Evolutionary conservation across 2,888 invertebrate genomes (phyloP), one percentile per base, ranked within the genome.

Genomic region (Tortricodes alternella): DNA sequence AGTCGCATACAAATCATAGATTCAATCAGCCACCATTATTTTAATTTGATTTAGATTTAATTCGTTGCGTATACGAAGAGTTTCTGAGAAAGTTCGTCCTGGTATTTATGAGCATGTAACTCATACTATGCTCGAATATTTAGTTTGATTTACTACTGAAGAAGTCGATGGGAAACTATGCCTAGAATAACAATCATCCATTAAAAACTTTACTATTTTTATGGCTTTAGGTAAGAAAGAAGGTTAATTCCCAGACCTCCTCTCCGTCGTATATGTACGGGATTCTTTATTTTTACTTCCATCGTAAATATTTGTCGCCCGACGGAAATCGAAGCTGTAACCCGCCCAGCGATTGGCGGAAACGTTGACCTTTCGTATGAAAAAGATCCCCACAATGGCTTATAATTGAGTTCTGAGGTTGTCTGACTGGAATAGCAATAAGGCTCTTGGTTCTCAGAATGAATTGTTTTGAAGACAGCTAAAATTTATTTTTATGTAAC

Each of bases 221-320:
- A 11, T 29, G 8, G 8, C n/a, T n/a, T n/a, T 37, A 39, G 24
- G 27, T 38, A 15, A 49, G 19, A 24, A 15, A 49, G 16, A 21
- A n/a, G 4, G 29, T 29, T 23, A 21, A 41, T 46, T 27, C 43
- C 34, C 35, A 49, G 48, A 49, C 48, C 41, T 16, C 27, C 21
- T 41, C 24, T 24, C 46, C 48, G 48, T 43, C 48, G 48, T 35
- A 48, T 27, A 34, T 35, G 15, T 11, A 18, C 27, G 32, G 27
- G 35, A 27, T 27, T 27, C 29, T n/a, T 44, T 21, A 21, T 43
- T 55, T 48, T 55, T 37, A 55, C 43, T 55, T 41, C 48, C 41
- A 19, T 55, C 55, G 56, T 56, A 50, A 56, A 56, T 56, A 56
- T 56, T 56, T 56, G 56, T 56, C 49, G 48, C 43, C 37, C 13